Evolutionary conservation across 2,888 invertebrate species (phyloP).

Genomic region (Sepiola atlantica): DNA sequence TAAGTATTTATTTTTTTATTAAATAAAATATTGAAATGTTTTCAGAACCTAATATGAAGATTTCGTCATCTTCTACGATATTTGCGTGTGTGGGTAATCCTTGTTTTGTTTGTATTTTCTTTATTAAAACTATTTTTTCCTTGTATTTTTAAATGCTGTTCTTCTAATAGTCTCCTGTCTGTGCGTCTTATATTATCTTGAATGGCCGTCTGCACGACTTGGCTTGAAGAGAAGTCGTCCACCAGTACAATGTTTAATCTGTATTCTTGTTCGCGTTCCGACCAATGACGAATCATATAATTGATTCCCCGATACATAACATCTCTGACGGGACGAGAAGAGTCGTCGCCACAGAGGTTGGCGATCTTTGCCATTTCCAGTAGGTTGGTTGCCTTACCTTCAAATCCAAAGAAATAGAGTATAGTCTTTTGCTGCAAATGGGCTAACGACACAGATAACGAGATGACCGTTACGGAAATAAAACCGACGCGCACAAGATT

Average conservation of each 20-base stretch:
- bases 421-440: background rate
- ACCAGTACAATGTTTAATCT: constrained; percentile 37
- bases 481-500: background rate
- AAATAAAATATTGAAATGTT: background rate
- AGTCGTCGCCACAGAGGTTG: background rate
- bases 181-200: constrained; percentile 32
- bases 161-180: background rate
- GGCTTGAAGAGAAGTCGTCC: constrained; percentile 38
- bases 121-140: background rate
- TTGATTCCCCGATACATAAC: background rate
- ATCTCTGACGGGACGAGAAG: background rate
- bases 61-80: background rate
- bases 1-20: background rate
- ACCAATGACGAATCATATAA: constrained; percentile 43
- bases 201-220: constrained; percentile 33
- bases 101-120: background rate
- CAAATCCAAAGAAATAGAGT: constrained; percentile 39
- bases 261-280: constrained; percentile 36
- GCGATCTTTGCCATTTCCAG: constrained; percentile 44
- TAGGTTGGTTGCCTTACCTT: constrained; percentile 20
- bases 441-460: background rate
- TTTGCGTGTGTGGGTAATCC: background rate
- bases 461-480: background rate
- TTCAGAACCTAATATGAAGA: background rate
- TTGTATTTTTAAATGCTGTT: background rate